Evolutionary conservation across 2,797 vertebrate genomes (phyloP), one percentile per base, ranked within the genome.

Genomic region (Serranus cabrilla): DNA sequence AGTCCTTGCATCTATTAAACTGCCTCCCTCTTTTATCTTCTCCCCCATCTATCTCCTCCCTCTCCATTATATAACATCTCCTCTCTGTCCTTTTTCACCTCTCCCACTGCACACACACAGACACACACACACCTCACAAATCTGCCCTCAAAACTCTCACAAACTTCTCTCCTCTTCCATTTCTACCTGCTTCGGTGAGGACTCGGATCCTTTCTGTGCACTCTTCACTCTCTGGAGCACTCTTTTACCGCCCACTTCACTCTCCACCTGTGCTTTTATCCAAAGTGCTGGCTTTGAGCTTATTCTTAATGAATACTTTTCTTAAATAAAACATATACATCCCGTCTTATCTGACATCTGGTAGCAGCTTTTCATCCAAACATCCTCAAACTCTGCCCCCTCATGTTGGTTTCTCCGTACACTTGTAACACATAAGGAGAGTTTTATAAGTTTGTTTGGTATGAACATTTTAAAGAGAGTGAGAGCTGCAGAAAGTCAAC

Each of bases 241-340:
- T 27, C 25, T 11, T 43, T 27, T 42, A 49, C 65, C 10, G 25
- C 43, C 23, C 40, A 49, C 62, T 63, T 13, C 31, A 2, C 34
- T 45, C 17, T 52, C 45, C 34, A 69, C 56, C 40, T 42, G 55
- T 65, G 49, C 65, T 47, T 69, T 54, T 2, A 54, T 34, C 68
- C 64, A 58, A 46, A 78, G 75, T 69, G 45, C 51, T 37, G 47
- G 17, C 11, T 68, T 40, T n/a, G 16, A 67, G 16, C 37, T 45
- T 13, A 8, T 31, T 21, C 21, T 31, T 46, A 6, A 76, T 79
- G 47, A 52, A 58, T 74, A 55, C 13, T 47, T 51, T 17, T 1
- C 12, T 57, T 27, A 42, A 65, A 55, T 68, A 42, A 66, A 18
- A 50, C 42, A 5, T 14, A 37, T 21, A 1, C 21, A 23, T 27